Base-by-base conservation (phyloP, 2,797 vertebrate genomes). In the Syngnathus acus region DNA sequence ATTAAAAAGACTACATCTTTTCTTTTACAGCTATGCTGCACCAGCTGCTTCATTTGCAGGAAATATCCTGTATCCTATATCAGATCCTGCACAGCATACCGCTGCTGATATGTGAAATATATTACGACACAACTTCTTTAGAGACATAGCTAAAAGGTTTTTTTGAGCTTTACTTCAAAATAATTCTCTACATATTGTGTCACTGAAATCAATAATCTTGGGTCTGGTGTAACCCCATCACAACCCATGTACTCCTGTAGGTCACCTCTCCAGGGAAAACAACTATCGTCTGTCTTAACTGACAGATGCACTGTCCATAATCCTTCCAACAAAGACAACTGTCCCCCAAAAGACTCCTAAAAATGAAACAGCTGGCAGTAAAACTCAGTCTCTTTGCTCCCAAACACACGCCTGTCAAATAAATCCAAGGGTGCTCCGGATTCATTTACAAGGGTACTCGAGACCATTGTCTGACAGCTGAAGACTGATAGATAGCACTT, bases 341-440 rank as follows among this genome's bases (percentile, higher is more conserved):
- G 75, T 67, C 77, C 72, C 66, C 71, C 53, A 40, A 79, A 78
- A 86, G 72, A 76, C 81, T 78, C 65, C 72, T 75, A 62, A 65
- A 85, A 83, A 81, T 74, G 67, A 86, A 86, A 83, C 82, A 77
- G 80, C 82, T 83, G 84, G 82, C 83, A 76, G 66, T 86, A 82
- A 85, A 86, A 82, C 65, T 64, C 42, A 58, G 75, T 79, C 75
- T 69, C 77, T 78, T 77, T 71, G 69, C 69, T 66, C 67, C 47
- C 53, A 78, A 78, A 83, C 73, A 58, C 77, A 60, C 65, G 68
- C 53, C 74, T 78, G 81, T 86, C 85, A 87, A 82, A 84, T 84
- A 84, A 83, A 87, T 86, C 80, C 64, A 42, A 65, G 51, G 65
- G 32, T 74, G 71, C 50, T 72, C 76, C 64, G 65, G 68, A 78